Percentiles rank a stretch among this genome's conserved stretches.
Conservation (phyloP, 2,888 invertebrate species). For the Euclidia mi region DNA sequence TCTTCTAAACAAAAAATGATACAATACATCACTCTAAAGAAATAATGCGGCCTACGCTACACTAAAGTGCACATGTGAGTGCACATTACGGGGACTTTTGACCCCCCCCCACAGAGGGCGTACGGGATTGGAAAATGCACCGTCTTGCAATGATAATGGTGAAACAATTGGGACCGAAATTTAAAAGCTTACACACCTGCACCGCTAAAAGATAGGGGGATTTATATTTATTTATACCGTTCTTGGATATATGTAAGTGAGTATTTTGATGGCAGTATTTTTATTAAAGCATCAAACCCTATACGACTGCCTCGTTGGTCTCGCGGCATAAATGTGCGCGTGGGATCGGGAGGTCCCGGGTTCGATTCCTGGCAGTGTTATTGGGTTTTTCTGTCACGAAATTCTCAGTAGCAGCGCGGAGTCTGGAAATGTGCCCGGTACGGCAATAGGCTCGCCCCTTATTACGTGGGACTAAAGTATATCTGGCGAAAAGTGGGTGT, state of each 20-base stretch:
- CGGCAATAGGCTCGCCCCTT: no score
- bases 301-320: no score
- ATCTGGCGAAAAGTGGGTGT: no score
- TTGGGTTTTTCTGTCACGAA: no score
- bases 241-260: neutral
- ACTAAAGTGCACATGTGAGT: no score
- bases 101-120: conserved; percentile 22
- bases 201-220: conserved; percentile 20
- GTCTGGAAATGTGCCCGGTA: no score
- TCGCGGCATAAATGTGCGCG: no score
- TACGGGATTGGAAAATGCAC: conserved; percentile 32
- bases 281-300: no score
- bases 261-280: neutral
- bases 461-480: no score
- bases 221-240: conserved; percentile 14
- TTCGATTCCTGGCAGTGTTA: no score
- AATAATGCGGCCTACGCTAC: conserved; percentile 11
- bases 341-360: no score
- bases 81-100: conserved; percentile 22
- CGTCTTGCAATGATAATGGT: conserved; percentile 50
- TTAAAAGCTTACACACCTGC: conserved; percentile 44
- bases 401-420: no score
- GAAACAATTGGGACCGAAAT: conserved; percentile 58
- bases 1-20: neutral
- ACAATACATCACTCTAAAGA: neutral